Evolutionary conservation across 2,888 invertebrate genomes (phyloP).

Genomic region (Eutolmus rufibarbis): DNA sequence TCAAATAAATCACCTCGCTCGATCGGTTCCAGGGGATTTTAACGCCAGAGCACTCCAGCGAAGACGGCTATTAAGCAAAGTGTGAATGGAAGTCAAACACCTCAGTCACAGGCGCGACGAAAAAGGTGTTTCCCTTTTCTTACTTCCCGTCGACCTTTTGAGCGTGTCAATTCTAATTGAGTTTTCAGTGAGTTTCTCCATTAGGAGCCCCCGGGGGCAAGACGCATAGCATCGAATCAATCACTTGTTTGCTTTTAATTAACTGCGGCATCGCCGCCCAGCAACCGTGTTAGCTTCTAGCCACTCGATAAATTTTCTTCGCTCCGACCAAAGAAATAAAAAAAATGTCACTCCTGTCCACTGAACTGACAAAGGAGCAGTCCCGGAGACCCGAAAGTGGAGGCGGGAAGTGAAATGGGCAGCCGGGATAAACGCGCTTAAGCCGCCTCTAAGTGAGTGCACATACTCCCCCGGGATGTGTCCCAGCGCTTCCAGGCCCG

Average conservation of each 20-base stretch:
- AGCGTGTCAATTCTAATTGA: constrained; percentile 34
- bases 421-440: constrained; percentile 17
- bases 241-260: constrained; percentile 37
- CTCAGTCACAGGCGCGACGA: neutral
- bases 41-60: constrained; percentile 10
- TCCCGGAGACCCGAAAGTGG: neutral
- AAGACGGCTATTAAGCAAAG: constrained; percentile 29
- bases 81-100: constrained; percentile 34
- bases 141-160: neutral
- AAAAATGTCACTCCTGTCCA: constrained; percentile 7
- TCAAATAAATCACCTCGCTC: constrained; percentile 36
- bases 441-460: neutral
- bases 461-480: neutral
- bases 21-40: constrained; percentile 22
- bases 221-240: neutral
- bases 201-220: neutral
- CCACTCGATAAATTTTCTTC: constrained; percentile 18
- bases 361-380: constrained; percentile 8
- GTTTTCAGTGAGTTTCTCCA: neutral
- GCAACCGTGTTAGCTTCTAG: neutral
- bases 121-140: constrained; percentile 1
- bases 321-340: neutral
- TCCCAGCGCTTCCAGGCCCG: neutral
- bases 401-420: neutral
- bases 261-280: neutral